A percentile compares a stretch with the other conserved stretches of the same genome.
These are phyloP conservation scores for Peromyscus nudipes DNA, from an alignment of 2,797 vertebrate species.

Conservation along the genomic window DNA sequence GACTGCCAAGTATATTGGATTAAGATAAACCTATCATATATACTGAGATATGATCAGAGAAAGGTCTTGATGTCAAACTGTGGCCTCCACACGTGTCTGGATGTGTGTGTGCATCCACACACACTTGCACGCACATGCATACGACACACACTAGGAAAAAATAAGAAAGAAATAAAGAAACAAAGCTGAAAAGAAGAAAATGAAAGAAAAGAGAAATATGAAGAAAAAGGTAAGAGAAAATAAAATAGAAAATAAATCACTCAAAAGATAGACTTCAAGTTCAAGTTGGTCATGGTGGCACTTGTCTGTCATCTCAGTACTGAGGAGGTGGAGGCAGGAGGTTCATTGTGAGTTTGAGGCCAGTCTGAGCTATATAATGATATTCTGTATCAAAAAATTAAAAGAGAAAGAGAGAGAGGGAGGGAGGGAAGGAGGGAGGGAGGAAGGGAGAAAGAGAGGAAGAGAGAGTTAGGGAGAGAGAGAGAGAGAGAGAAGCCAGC, in stretches of 20 bases:
- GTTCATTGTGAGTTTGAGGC: neutral
- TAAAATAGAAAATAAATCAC: neutral
- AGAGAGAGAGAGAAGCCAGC: neutral
- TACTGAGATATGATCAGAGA: neutral
- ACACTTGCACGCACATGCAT: neutral
- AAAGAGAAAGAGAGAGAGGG: no score
- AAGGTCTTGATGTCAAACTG: neutral
- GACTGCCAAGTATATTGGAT: neutral
- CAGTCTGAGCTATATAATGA: neutral
- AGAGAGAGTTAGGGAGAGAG: no score
- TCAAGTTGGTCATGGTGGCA: neutral
- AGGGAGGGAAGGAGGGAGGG: fast-evolving
- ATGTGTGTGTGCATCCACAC: neutral
- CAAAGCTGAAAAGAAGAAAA: neutral
- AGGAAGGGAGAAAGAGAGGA: fast-evolving
- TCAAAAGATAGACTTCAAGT: neutral
- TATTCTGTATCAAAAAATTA: neutral
- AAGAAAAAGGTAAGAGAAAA: neutral
- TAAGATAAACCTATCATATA: neutral
- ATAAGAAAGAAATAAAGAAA: neutral
- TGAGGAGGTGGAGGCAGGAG: neutral
- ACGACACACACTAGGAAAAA: no score
- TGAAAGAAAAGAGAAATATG: neutral
- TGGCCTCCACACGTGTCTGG: no score
- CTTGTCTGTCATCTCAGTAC: neutral